These are phyloP conservation scores for Enteromius unitaeniatus DNA, from an alignment of 2,797 vertebrate genomes.

Conservation along the genomic window DNA sequence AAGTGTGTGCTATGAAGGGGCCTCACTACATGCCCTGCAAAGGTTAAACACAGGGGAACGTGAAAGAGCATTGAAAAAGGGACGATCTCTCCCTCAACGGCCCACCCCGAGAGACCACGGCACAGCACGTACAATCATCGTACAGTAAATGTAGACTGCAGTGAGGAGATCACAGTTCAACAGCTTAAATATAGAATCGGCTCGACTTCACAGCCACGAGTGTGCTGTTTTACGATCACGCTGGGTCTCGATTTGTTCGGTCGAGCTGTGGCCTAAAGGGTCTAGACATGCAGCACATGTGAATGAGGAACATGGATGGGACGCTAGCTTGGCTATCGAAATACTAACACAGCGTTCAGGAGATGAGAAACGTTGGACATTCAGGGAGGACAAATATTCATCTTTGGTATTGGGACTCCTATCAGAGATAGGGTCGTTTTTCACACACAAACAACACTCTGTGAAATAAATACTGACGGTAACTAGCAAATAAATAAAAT, in stretches of 20 bases:
- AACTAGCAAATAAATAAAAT: slow-evolving; percentile 84
- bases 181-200: slow-evolving; percentile 31
- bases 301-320: slow-evolving; percentile 31
- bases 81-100: slow-evolving; percentile 55
- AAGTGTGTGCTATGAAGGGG: slow-evolving; percentile 80
- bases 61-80: slow-evolving; percentile 61
- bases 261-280: slow-evolving; percentile 45
- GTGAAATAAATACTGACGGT: slow-evolving; percentile 85
- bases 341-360: slow-evolving; percentile 47
- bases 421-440: slow-evolving; percentile 81
- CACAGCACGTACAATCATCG: slow-evolving; percentile 8
- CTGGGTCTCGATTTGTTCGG: slow-evolving; percentile 36
- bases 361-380: slow-evolving; percentile 68
- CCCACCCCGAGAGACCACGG: slow-evolving; percentile 39
- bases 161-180: slow-evolving; percentile 44
- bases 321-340: slow-evolving; percentile 47
- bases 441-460: slow-evolving; percentile 80
- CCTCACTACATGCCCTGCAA: slow-evolving; percentile 71
- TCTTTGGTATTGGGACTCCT: slow-evolving; percentile 88
- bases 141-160: slow-evolving; percentile 34
- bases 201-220: slow-evolving; percentile 21
- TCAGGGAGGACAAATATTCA: slow-evolving; percentile 83
- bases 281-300: slow-evolving; percentile 52
- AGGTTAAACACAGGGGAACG: slow-evolving; percentile 75
- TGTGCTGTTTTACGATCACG: slow-evolving; percentile 22